A percentile compares a stretch with the other conserved stretches of the same genome.
These are phyloP conservation scores for Drosophila mayri DNA, from an alignment of 1,140 invertebrate genomes.

Conservation along the genomic window DNA sequence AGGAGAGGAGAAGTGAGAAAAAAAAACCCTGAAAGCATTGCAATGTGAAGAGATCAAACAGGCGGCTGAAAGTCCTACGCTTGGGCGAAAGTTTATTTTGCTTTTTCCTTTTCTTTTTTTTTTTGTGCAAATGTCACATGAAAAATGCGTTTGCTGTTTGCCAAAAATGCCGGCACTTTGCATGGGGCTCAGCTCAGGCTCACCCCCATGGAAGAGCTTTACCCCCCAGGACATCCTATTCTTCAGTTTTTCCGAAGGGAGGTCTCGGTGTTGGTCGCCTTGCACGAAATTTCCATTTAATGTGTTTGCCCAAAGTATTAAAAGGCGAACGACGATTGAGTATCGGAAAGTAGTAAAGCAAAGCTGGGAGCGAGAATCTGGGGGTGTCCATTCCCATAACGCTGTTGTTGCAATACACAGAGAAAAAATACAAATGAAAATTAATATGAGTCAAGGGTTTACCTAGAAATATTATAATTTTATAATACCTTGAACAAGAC, in stretches of 20 bases:
- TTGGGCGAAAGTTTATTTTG: slow-evolving; percentile 71
- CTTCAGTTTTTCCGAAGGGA: slow-evolving; percentile 23
- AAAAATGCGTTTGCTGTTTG: slow-evolving; percentile 72
- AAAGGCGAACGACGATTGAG: slow-evolving; percentile 80
- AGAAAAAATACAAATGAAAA: neutral
- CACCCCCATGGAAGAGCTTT: slow-evolving; percentile 6
- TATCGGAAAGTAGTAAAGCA: slow-evolving; percentile 79
- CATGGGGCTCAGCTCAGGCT: slow-evolving; percentile 32
- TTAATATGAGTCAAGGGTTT: neutral
- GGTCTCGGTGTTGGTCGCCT: slow-evolving; percentile 45
- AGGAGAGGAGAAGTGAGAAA: neutral
- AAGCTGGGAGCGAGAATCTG: slow-evolving; percentile 53
- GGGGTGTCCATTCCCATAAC: slow-evolving; percentile 39
- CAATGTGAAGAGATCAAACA: slow-evolving; percentile 73
- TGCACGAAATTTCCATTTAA: slow-evolving; percentile 82
- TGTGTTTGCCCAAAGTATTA: slow-evolving; percentile 83
- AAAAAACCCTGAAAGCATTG: slow-evolving; percentile 15
- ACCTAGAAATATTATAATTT: no score
- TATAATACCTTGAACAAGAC: neutral
- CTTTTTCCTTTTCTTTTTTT: slow-evolving; percentile 54
- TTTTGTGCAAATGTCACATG: slow-evolving; percentile 76
- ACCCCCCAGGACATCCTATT: slow-evolving; percentile 34
- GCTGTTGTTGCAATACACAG: slow-evolving; percentile 20
- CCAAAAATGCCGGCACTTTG: slow-evolving; percentile 74
- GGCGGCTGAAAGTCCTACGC: slow-evolving; percentile 52